These are phyloP conservation scores for Lasius platythorax DNA, from an alignment of 2,888 invertebrate genomes.

Conservation along the genomic window DNA sequence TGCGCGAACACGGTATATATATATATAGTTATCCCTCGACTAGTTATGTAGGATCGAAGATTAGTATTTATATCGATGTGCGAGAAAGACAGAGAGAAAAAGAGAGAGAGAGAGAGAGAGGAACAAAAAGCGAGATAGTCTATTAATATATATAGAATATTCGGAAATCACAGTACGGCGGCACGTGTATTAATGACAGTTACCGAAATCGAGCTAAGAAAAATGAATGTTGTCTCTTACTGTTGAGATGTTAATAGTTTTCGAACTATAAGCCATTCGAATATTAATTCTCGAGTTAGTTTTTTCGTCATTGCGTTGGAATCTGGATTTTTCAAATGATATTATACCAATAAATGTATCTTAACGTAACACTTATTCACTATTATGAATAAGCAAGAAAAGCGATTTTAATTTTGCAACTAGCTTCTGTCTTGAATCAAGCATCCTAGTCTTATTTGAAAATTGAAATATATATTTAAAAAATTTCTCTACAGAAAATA, in stretches of 20 bases:
- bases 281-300: background rate
- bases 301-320: background rate
- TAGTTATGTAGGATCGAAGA: constrained; percentile 24
- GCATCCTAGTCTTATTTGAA: background rate
- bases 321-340: background rate
- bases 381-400: background rate
- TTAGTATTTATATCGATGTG: constrained; percentile 60
- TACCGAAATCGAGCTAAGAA: background rate
- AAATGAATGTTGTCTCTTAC: background rate
- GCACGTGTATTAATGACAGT: background rate
- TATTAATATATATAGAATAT: constrained; percentile 30
- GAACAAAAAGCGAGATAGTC: background rate
- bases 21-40: constrained; percentile 22
- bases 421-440: background rate
- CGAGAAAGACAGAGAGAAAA: background rate
- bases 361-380: background rate
- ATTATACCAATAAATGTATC: background rate
- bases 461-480: background rate
- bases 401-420: background rate
- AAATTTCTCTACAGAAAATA: background rate
- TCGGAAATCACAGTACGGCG: background rate
- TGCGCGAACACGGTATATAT: background rate
- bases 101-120: background rate
- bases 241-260: background rate
- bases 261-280: background rate